A percentile compares a stretch with the other conserved stretches of the same genome.
Evolutionary conservation across 2,888 invertebrate genomes (phyloP).

Genomic region (Drosophila percnosoma): DNA sequence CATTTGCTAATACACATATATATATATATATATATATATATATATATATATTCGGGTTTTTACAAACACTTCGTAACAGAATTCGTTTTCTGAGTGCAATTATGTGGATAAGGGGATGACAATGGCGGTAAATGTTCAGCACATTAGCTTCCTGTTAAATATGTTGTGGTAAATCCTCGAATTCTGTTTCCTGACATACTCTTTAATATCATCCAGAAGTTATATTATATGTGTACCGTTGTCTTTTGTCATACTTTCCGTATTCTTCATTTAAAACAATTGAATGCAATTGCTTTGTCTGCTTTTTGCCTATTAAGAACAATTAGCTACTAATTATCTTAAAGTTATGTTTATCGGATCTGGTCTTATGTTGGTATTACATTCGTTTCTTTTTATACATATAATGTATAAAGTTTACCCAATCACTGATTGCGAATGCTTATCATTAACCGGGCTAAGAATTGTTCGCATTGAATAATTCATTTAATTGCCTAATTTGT

Average conservation of each 20-base stretch:
- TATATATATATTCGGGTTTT: too few relatives aligned
- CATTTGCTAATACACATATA: background rate
- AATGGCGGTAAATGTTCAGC: background rate
- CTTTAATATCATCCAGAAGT: background rate
- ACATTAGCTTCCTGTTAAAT: background rate
- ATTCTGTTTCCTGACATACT: background rate
- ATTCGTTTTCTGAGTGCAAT: background rate
- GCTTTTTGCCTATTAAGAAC: background rate
- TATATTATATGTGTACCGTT: background rate
- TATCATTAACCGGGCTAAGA: background rate
- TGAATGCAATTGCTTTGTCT: background rate
- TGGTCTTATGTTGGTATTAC: background rate
- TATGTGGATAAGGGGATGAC: constrained; percentile 3
- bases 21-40: background rate
- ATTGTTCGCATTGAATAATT: background rate
- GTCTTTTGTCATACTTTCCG: background rate
- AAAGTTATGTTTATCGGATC: background rate
- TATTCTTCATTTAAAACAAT: background rate
- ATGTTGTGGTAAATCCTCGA: background rate
- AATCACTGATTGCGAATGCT: background rate
- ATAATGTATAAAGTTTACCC: background rate
- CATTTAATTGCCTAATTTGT: background rate
- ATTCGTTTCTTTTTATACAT: background rate
- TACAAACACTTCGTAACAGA: background rate
- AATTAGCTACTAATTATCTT: background rate